Conservation (phyloP, 2,797 vertebrate species). For the Helostoma temminkii region DNA sequence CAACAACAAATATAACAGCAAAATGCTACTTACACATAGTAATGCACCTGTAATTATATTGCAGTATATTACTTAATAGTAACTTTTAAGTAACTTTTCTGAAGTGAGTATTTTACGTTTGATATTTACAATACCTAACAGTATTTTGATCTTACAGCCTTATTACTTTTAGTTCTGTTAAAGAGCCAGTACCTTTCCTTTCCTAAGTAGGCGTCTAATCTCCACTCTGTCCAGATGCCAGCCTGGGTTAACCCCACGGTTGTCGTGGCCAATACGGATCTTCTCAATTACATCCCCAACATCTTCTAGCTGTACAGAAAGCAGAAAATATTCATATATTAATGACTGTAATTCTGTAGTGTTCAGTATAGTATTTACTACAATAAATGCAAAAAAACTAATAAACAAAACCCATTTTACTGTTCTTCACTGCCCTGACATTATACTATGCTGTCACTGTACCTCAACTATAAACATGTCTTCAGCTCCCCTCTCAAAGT, state of each 20-base stretch:
- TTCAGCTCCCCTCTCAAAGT: constrained; percentile 92
- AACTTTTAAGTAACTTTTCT: too few species aligned
- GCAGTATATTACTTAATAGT: too few species aligned
- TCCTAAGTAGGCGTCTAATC: constrained; percentile 92
- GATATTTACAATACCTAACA: neutral
- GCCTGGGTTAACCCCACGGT: constrained; percentile 90
- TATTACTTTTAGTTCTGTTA: neutral
- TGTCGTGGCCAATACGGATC: constrained; percentile 93
- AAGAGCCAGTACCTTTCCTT: constrained; percentile 89
- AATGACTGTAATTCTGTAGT: too few species aligned
- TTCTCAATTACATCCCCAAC: constrained; percentile 96
- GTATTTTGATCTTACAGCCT: neutral
- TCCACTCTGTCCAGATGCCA: constrained; percentile 95
- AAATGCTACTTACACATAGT: too few species aligned
- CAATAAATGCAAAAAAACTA: neutral
- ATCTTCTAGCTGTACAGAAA: constrained; percentile 88
- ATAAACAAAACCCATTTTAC: too few species aligned
- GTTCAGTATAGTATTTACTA: neutral
- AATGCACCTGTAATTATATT: too few species aligned
- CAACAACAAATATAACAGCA: too few species aligned
- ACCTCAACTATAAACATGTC: constrained; percentile 99
- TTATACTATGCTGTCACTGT: constrained; percentile 11
- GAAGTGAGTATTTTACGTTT: neutral
- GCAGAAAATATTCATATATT: neutral
- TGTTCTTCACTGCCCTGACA: neutral